These are phyloP conservation scores for Chloroclystis v-ata DNA, from an alignment of 2,888 invertebrate species.

Conservation along the genomic window DNA sequence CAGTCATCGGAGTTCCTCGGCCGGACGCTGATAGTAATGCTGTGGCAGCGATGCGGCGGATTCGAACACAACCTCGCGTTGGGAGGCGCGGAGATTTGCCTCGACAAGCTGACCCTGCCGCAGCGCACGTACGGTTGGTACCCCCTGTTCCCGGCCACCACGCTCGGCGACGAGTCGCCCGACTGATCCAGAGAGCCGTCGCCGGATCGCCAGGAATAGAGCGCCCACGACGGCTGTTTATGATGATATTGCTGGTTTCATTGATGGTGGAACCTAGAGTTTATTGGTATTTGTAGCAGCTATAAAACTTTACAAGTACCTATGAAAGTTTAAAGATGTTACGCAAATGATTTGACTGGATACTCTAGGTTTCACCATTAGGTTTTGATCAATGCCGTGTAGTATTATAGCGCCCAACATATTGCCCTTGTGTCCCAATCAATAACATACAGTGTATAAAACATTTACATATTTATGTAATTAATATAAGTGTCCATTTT, in stretches of 20 bases:
- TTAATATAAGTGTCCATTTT: constrained; percentile 17
- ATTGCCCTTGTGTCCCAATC: constrained; percentile 15
- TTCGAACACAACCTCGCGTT: constrained; percentile 89
- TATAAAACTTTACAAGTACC: background rate
- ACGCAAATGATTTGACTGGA: background rate
- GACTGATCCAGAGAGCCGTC: constrained; percentile 77
- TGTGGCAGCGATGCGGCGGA: constrained; percentile 94
- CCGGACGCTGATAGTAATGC: constrained; percentile 91
- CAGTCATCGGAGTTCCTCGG: constrained; percentile 86
- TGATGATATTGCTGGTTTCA: constrained; percentile 25
- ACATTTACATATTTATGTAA: constrained; percentile 8
- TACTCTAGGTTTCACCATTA: constrained; percentile 17
- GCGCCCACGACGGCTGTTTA: constrained; percentile 54
- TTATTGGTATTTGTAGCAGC: constrained; percentile 9
- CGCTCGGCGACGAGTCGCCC: constrained; percentile 81
- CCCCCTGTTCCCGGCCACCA: constrained; percentile 91
- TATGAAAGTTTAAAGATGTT: too few species aligned
- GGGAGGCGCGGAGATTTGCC: constrained; percentile 91
- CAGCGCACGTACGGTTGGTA: constrained; percentile 94
- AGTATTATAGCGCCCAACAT: constrained; percentile 11
- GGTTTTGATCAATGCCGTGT: constrained; percentile 12
- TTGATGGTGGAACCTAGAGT: constrained; percentile 15
- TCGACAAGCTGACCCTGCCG: constrained; percentile 88
- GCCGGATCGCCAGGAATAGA: constrained; percentile 67
- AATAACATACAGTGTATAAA: constrained; percentile 34